Evolutionary conservation across 2,797 vertebrate species (phyloP).

Genomic region (Aeoliscus strigatus): DNA sequence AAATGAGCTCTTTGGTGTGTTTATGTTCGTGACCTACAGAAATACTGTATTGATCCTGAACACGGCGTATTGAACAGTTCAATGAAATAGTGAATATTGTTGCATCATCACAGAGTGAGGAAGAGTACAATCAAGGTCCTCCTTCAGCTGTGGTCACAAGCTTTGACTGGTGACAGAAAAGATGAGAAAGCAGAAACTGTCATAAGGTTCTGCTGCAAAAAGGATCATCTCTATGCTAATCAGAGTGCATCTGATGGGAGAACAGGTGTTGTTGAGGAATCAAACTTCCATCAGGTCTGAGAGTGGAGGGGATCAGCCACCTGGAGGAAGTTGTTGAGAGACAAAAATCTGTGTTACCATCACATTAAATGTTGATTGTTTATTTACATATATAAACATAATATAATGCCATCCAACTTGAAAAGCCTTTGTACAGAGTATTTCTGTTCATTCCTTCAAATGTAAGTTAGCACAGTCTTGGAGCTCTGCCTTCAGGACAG

Average conservation of each 20-base stretch:
- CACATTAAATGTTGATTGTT: neutral
- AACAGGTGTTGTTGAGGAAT: too few relatives aligned
- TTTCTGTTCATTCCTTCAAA: slow-evolving; percentile 1
- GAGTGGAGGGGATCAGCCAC: neutral
- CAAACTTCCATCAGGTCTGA: slow-evolving; percentile 10
- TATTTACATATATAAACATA: neutral
- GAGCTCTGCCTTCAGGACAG: slow-evolving; percentile 31
- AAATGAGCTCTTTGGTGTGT: too few relatives aligned
- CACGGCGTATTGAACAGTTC: too few relatives aligned
- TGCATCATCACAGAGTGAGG: too few relatives aligned
- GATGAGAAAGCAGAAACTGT: slow-evolving; percentile 15
- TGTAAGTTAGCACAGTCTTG: slow-evolving; percentile 31
- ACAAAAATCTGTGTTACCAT: slow-evolving; percentile 2
- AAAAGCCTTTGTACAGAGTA: slow-evolving; percentile 2
- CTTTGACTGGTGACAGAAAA: slow-evolving; percentile 15
- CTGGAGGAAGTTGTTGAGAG: neutral
- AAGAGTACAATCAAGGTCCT: too few relatives aligned
- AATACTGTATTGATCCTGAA: too few relatives aligned
- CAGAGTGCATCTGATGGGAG: too few relatives aligned
- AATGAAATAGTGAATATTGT: too few relatives aligned
- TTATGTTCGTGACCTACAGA: too few relatives aligned
- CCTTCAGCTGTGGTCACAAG: slow-evolving; percentile 7
- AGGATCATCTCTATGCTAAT: slow-evolving; percentile 12
- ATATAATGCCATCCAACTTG: slow-evolving; percentile 5
- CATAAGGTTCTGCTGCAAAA: slow-evolving; percentile 17